These are phyloP conservation scores for Pseudochirops cupreus DNA, from an alignment of 2,797 vertebrate species.

Conservation along the genomic window DNA sequence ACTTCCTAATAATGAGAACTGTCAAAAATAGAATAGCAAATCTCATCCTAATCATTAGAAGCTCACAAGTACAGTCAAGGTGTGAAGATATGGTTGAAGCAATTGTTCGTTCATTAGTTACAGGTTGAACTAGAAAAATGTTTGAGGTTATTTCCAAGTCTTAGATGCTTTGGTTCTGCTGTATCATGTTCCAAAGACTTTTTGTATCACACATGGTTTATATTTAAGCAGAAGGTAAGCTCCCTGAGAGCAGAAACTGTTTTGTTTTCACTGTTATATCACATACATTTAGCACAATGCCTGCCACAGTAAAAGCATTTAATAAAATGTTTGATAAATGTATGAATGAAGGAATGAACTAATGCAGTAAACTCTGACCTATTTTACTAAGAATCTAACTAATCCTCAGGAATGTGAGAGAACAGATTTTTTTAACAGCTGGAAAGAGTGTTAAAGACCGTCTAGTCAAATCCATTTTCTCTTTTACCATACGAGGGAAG, in stretches of 20 bases:
- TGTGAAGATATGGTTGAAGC: neutral
- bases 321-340: neutral
- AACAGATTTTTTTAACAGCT: neutral
- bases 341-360: neutral
- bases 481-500: neutral
- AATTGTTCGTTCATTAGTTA: neutral
- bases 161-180: neutral
- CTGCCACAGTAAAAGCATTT: neutral
- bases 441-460: neutral
- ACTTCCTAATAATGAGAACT: neutral
- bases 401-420: neutral
- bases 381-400: neutral
- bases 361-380: neutral
- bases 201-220: neutral
- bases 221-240: neutral
- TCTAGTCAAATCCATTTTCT: neutral
- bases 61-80: neutral
- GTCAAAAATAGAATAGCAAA: neutral
- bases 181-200: neutral
- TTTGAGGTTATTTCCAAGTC: neutral
- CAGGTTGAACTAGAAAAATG: neutral
- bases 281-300: neutral
- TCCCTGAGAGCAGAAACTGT: neutral
- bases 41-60: neutral
- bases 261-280: neutral